These are phyloP conservation scores for Cephus nigrinus DNA, from an alignment of 2,888 invertebrate species.

Conservation along the genomic window DNA sequence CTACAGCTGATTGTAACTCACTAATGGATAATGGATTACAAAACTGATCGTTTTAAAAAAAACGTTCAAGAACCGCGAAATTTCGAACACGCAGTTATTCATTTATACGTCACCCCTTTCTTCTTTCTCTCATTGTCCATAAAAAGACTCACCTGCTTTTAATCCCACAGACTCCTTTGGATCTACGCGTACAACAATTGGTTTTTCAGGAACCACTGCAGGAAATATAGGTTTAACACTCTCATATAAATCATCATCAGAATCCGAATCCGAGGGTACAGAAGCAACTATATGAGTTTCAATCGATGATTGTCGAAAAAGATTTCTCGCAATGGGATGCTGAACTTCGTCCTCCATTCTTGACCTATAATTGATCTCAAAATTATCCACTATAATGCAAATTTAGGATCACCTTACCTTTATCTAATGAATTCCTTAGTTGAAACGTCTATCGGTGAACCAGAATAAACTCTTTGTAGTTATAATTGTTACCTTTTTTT, in stretches of 20 bases:
- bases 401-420: neutral
- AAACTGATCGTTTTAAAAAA: neutral
- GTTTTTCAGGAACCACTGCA: slow-evolving; percentile 11
- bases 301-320: slow-evolving; percentile 53
- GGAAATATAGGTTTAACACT: slow-evolving; percentile 13
- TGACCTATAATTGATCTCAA: neutral
- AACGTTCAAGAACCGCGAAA: neutral
- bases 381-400: neutral
- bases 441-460: neutral
- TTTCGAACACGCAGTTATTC: neutral
- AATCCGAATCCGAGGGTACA: slow-evolving; percentile 25
- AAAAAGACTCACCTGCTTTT: neutral
- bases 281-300: slow-evolving; percentile 50
- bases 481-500: neutral
- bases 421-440: neutral
- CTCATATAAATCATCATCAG: neutral
- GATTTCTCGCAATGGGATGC: slow-evolving; percentile 41
- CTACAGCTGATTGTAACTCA: neutral
- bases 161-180: neutral
- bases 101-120: neutral
- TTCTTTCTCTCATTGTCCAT: neutral
- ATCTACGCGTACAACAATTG: neutral
- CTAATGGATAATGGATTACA: neutral
- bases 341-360: slow-evolving; percentile 24
- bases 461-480: neutral